A percentile compares a stretch with the other conserved stretches of the same genome.
Evolutionary conservation across 2,888 invertebrate genomes (phyloP).

Genomic region (Leucophenga maculata): DNA sequence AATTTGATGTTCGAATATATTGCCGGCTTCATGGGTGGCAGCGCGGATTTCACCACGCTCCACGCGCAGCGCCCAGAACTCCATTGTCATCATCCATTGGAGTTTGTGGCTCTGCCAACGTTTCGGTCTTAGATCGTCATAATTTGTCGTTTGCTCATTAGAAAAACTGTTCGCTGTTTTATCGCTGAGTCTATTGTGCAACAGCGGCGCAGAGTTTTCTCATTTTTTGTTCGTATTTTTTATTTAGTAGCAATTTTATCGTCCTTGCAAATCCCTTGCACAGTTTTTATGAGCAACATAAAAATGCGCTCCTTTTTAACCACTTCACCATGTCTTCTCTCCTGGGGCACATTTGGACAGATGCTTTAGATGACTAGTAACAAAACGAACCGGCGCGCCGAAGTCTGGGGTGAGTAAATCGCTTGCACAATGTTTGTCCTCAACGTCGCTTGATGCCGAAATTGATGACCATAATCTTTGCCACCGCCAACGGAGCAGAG

Average conservation of each 20-base stretch:
- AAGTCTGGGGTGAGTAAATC: constrained; percentile 8
- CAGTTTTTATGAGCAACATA: constrained; percentile 64
- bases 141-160: constrained; percentile 24
- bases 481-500: constrained; percentile 39
- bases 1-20: too few relatives aligned
- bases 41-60: neutral
- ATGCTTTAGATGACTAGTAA: constrained; percentile 22
- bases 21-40: neutral
- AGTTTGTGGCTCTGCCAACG: too few relatives aligned
- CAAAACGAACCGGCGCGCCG: constrained; percentile 8
- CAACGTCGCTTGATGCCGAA: constrained; percentile 59
- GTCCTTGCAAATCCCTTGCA: constrained; percentile 63
- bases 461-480: constrained; percentile 69
- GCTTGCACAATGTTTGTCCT: constrained; percentile 41
- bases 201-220: neutral
- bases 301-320: constrained; percentile 55
- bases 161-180: constrained; percentile 37
- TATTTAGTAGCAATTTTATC: constrained; percentile 60
- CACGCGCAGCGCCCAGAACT: too few relatives aligned
- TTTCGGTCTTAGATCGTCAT: neutral
- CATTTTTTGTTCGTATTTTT: constrained; percentile 42
- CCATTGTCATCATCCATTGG: too few relatives aligned
- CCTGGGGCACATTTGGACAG: constrained; percentile 60
- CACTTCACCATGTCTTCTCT: constrained; percentile 41
- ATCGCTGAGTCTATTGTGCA: constrained; percentile 1